Evolutionary conservation across 2,888 invertebrate genomes (phyloP).

Genomic region (Herminia tarsipennalis): DNA sequence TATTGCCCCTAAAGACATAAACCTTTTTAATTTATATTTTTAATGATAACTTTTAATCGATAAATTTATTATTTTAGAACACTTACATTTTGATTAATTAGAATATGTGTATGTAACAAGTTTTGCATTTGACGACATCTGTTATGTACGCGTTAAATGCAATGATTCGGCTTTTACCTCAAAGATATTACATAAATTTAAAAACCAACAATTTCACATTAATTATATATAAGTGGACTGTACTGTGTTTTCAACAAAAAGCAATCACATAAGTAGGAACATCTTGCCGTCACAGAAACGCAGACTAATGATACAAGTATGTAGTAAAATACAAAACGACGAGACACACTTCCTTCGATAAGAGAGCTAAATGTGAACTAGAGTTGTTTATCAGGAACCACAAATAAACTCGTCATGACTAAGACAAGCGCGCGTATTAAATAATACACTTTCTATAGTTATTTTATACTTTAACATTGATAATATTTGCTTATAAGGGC

Average conservation of each 20-base stretch:
- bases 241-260: background rate
- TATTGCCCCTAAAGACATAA: too few species aligned
- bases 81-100: too few species aligned
- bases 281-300: slow-evolving; percentile 9
- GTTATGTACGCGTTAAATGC: too few species aligned
- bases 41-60: too few species aligned
- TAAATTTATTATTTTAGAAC: too few species aligned
- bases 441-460: slow-evolving; percentile 14
- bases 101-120: too few species aligned
- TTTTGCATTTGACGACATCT: too few species aligned
- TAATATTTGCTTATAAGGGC: slow-evolving; percentile 6
- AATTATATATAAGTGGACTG: background rate
- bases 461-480: slow-evolving; percentile 7
- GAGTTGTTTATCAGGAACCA: slow-evolving; percentile 28
- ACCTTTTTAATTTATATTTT: too few species aligned
- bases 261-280: background rate
- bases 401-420: slow-evolving; percentile 27
- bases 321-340: slow-evolving; percentile 23
- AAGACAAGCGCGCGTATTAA: slow-evolving; percentile 19
- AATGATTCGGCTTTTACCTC: too few species aligned
- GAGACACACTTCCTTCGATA: slow-evolving; percentile 33
- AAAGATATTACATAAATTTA: too few species aligned
- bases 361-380: slow-evolving; percentile 38
- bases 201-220: background rate
- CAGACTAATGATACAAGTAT: slow-evolving; percentile 8